Percentiles rank a stretch among this genome's conserved stretches.
Evolutionary conservation across 1,140 invertebrate species (phyloP).

Genomic region (Druon quercuslanigerum): DNA sequence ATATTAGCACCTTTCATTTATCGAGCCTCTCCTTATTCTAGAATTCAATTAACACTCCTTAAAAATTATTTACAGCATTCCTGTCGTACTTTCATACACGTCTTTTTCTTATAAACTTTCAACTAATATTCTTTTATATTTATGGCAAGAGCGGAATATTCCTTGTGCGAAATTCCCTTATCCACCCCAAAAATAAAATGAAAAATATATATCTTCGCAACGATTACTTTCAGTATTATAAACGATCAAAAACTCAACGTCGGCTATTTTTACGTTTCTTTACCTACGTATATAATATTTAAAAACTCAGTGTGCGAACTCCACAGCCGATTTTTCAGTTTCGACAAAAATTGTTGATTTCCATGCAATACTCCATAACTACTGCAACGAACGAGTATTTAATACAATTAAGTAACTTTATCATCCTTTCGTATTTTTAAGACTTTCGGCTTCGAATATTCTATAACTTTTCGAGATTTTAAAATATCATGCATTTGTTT

Average conservation of each 20-base stretch:
- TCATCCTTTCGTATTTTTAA: neutral
- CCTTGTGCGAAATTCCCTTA: constrained; percentile 40
- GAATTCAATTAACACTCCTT: constrained; percentile 25
- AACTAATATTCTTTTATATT: constrained; percentile 35
- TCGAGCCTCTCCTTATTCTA: neutral
- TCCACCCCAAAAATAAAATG: constrained; percentile 16
- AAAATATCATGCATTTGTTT: neutral
- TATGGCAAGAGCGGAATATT: constrained; percentile 57
- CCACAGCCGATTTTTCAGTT: constrained; percentile 25
- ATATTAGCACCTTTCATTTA: neutral
- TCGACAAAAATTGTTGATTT: neutral
- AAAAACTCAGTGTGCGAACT: constrained; percentile 4
- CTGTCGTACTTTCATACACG: constrained; percentile 17
- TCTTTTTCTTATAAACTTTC: constrained; percentile 32
- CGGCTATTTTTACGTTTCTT: neutral
- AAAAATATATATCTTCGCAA: neutral
- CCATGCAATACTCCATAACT: neutral
- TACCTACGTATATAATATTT: neutral
- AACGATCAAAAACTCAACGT: neutral
- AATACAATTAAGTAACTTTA: constrained; percentile 2
- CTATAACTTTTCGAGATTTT: neutral
- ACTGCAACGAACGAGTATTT: constrained; percentile 10
- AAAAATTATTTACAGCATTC: constrained; percentile 48
- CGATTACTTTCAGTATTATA: neutral
- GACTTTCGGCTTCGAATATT: constrained; percentile 7